These are phyloP conservation scores for Phaenicophaeus curvirostris DNA, from an alignment of 2,797 vertebrate species.

Conservation along the genomic window DNA sequence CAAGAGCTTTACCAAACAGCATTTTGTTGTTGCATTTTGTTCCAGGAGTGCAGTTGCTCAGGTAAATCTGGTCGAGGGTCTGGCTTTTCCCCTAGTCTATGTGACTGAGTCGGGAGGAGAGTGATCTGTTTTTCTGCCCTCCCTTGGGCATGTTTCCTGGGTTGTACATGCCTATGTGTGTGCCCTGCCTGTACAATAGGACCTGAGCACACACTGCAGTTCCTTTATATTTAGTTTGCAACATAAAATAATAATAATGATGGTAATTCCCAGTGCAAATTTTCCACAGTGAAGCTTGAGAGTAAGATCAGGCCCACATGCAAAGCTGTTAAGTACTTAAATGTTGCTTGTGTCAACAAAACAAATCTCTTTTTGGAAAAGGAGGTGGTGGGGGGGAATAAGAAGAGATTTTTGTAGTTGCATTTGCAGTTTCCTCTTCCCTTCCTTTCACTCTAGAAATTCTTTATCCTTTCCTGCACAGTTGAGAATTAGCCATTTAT, in stretches of 20 bases:
- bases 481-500: constrained; percentile 67
- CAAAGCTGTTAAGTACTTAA: constrained; percentile 28
- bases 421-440: constrained; percentile 40
- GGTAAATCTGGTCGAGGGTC: neutral
- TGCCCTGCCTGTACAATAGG: neutral
- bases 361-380: constrained; percentile 43
- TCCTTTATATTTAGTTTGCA: neutral
- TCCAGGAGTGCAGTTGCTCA: neutral
- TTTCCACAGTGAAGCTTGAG: neutral
- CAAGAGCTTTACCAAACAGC: neutral
- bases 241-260: neutral
- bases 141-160: neutral
- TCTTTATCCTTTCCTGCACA: constrained; percentile 58
- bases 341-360: constrained; percentile 28
- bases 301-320: neutral
- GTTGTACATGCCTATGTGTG: fast-evolving
- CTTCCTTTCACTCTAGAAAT: constrained; percentile 46
- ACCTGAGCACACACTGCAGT: neutral
- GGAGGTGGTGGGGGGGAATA: neutral
- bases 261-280: neutral
- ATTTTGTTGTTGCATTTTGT: neutral
- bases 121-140: neutral
- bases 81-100: neutral
- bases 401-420: constrained; percentile 46
- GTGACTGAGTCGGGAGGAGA: neutral